These are phyloP conservation scores for Scolopax bukidnonensis DNA, from an alignment of 2,797 vertebrate species.

Conservation along the genomic window DNA sequence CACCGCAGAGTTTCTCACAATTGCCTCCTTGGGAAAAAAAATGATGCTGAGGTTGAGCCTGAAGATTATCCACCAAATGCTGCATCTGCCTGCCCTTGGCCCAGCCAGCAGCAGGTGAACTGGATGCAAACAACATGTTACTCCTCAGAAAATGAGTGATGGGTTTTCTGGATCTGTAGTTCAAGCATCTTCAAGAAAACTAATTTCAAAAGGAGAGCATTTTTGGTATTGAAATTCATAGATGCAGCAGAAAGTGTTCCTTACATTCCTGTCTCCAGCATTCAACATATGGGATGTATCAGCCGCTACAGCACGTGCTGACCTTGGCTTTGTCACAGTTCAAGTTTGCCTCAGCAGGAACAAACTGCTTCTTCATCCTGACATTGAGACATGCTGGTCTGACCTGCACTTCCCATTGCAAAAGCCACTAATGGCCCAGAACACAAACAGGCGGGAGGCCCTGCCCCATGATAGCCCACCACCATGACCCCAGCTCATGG, in stretches of 20 bases:
- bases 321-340: neutral
- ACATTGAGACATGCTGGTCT: neutral
- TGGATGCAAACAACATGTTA: neutral
- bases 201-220: neutral
- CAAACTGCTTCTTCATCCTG: neutral
- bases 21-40: slow-evolving; percentile 17
- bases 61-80: neutral
- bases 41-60: neutral
- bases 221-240: neutral
- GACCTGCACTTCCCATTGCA: neutral
- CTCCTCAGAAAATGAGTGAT: neutral
- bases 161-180: neutral
- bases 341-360: neutral
- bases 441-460: neutral
- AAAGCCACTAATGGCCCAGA: neutral
- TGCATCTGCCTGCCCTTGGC: neutral
- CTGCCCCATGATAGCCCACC: accelerated
- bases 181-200: neutral
- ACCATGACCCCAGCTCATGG: neutral
- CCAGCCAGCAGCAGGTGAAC: neutral
- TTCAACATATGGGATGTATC: neutral
- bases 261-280: neutral
- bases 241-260: neutral
- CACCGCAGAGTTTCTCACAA: neutral
- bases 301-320: accelerated